A percentile compares a stretch with the other conserved stretches of the same genome.
phyloP scores from a whole-genome alignment of 2,113 vertebrate species.

The Mugil cephalus region DNA sequence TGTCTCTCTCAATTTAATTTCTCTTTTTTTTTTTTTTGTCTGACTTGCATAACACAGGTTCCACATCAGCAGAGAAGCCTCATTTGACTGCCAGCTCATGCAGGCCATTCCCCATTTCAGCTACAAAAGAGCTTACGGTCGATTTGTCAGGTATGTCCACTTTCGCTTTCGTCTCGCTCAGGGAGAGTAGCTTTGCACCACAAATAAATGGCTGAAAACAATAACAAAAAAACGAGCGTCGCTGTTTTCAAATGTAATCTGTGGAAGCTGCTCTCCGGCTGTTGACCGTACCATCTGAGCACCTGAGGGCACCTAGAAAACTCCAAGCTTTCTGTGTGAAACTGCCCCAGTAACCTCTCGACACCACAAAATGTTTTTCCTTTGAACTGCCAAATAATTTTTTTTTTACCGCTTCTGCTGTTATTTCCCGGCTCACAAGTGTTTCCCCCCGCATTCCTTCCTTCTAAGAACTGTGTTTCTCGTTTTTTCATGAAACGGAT shows the following conservation, averaged over 20 bases:
- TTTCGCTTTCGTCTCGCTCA: conserved; percentile 7
- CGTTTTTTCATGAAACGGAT: conserved; percentile 31
- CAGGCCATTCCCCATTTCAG: conserved; percentile 37
- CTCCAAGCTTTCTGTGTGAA: neutral
- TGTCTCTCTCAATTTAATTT: conserved; percentile 8
- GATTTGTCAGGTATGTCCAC: conserved; percentile 15
- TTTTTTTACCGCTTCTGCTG: neutral
- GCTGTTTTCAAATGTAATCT: conserved; percentile 9
- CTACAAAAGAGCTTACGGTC: conserved; percentile 46
- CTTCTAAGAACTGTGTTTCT: conserved; percentile 4
- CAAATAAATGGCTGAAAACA: conserved; percentile 1
- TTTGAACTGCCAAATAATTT: conserved; percentile 11
- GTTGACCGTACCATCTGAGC: neutral
- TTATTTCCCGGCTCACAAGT: neutral
- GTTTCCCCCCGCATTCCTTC: neutral
- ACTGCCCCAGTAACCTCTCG: neutral
- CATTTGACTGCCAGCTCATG: conserved; percentile 11
- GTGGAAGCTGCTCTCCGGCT: conserved; percentile 5
- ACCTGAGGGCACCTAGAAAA: conserved; percentile 11
- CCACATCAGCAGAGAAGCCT: conserved; percentile 12
- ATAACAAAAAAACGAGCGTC: neutral
- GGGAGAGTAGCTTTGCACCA: neutral
- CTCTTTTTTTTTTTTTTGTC: neutral
- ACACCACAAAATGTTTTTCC: neutral
- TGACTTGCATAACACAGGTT: conserved; percentile 17